phyloP scores from a whole-genome alignment of 2,797 vertebrate species.

The Amblyopsis hoosieri region DNA sequence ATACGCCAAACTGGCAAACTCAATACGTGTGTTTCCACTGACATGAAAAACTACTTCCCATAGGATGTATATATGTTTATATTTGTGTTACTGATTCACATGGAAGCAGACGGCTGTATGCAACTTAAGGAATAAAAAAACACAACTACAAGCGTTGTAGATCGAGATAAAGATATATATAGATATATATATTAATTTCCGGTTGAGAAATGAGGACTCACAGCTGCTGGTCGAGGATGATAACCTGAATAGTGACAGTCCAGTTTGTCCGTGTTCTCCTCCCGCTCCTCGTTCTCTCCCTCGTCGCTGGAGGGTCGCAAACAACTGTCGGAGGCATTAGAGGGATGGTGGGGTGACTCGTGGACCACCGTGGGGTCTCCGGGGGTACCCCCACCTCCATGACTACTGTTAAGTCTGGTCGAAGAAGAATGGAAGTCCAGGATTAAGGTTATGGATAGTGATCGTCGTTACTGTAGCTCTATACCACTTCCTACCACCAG shows the following conservation, averaged over 20 bases:
- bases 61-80: no score
- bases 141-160: background rate
- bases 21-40: no score
- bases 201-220: conserved; percentile 72
- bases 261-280: conserved; percentile 94
- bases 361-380: conserved; percentile 85
- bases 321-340: conserved; percentile 83
- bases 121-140: background rate
- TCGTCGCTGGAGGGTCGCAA: conserved; percentile 95
- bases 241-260: conserved; percentile 99
- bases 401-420: conserved; percentile 88
- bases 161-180: no score
- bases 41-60: no score
- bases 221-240: conserved; percentile 97
- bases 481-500: no score
- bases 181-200: background rate
- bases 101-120: background rate
- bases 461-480: no score
- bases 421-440: background rate
- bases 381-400: conserved; percentile 82
- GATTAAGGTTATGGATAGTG: background rate
- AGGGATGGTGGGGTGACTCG: conserved; percentile 85
- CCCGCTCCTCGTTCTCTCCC: conserved; percentile 96
- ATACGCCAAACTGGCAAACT: no score
- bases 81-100: background rate